Evolutionary conservation across 2,113 vertebrate species (phyloP).

Genomic region (Eptesicus fuscus): DNA sequence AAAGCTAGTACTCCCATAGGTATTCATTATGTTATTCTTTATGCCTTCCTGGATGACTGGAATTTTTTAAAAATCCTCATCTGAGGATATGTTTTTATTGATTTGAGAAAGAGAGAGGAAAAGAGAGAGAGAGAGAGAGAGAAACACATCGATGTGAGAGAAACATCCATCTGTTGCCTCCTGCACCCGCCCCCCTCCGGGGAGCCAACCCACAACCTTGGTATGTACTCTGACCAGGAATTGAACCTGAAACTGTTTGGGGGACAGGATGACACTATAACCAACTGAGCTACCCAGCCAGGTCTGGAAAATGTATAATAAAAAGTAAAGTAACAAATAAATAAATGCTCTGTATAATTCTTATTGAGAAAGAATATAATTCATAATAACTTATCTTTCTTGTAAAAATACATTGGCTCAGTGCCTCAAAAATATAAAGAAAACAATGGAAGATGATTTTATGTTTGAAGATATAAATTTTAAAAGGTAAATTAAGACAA

Average conservation of each 20-base stretch:
- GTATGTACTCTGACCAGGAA: background rate
- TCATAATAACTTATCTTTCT: background rate
- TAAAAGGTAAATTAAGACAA: background rate
- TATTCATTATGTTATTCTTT: background rate
- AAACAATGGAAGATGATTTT: background rate
- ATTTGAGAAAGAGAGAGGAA: background rate
- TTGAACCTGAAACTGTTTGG: background rate
- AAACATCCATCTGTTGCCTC: background rate
- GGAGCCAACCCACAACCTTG: background rate
- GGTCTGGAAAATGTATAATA: background rate
- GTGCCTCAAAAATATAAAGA: background rate
- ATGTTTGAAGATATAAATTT: background rate
- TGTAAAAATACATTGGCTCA: background rate
- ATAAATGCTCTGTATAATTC: background rate
- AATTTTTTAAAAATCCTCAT: background rate
- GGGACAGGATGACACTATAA: background rate
- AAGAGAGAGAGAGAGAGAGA: too few species aligned
- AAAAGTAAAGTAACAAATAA: background rate
- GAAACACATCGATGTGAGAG: background rate
- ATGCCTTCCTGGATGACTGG: background rate
- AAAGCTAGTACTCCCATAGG: background rate
- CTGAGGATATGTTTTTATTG: background rate
- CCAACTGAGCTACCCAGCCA: background rate
- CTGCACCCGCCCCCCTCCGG: too few species aligned
- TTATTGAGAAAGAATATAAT: background rate